Evolutionary conservation across 2,888 invertebrate genomes (phyloP), one percentile per base, ranked within the genome.

Genomic region (Endotricha flammealis): DNA sequence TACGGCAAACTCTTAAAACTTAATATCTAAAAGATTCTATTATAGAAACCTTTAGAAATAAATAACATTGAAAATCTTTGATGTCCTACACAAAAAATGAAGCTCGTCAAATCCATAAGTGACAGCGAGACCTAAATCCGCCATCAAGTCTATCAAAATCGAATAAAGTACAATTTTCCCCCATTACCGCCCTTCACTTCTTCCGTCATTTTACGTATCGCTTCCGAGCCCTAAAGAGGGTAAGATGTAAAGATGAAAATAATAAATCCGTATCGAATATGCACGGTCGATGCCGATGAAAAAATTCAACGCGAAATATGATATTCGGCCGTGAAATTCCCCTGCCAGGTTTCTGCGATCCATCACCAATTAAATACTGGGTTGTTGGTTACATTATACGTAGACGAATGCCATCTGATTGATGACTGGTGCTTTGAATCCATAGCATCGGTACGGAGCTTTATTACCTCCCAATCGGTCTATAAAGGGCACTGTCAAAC

Each of bases 121-220:
- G 75, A 74, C 78, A 72, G 61, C 60, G 63, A 65, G 63, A 66
- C 67, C 74, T 64, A 79, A 85, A 81, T 80, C 75, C 72, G 55
- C 69, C 75, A 77, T 75, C 74, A 70, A 77, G 79, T 78, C 80
- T 79, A 83, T 83, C 83, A 83, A 83, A 85, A 83, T 83, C 81
- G 75, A 85, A 86, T 86, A 81, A 85, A 77, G 79, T 65, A 75
- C 81, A 82, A 85, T 85, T 83, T 85, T 78, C 80, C 74, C 72
- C 82, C 69, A 83, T 83, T 83, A 85, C 80, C 80, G 78, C 78
- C 79, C 79, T 75, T 78, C 80, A 74, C 71, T 75, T 76, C 81
- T 83, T 79, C 80, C 81, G 81, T 80, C 82, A 76, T 83, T 85
- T 82, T 69, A 82, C 83, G 85, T 85, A 81, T 85, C 82, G 78